Conservation (phyloP, 2,113 vertebrate genomes). For the Prochilodus magdalenae region DNA sequence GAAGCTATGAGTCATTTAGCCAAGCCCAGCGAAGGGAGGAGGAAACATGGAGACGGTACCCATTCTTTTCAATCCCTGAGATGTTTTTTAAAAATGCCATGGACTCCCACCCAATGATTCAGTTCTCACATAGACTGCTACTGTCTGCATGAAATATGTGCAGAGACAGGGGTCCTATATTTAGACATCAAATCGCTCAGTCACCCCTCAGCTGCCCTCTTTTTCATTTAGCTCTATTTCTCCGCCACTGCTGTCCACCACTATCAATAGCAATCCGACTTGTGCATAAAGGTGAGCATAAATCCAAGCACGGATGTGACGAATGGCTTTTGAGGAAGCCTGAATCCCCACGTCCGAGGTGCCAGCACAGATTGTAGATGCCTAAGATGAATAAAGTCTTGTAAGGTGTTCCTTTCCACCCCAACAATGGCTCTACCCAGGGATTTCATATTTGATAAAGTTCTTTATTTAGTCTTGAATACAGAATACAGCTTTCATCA, state of each 20-base stretch:
- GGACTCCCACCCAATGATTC: constrained; percentile 56
- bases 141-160: constrained; percentile 55
- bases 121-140: constrained; percentile 31
- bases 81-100: constrained; percentile 32
- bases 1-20: constrained; percentile 67
- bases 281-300: constrained; percentile 4
- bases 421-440: neutral
- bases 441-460: constrained; percentile 2
- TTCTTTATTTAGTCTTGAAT: neutral
- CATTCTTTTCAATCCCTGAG: constrained; percentile 34
- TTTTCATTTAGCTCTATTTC: constrained; percentile 44
- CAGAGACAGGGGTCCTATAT: constrained; percentile 57
- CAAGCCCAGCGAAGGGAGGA: constrained; percentile 24
- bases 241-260: constrained; percentile 44
- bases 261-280: constrained; percentile 50
- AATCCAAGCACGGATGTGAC: constrained; percentile 49
- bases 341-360: neutral
- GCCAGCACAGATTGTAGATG: neutral
- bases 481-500: constrained; percentile 1
- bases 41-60: constrained; percentile 23
- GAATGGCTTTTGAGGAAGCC: neutral
- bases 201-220: constrained; percentile 9
- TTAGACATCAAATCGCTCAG: constrained; percentile 55
- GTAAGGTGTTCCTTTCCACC: neutral
- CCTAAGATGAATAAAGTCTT: neutral